Evolutionary conservation across 2,888 invertebrate species (phyloP).

Genomic region (Spisula solida): DNA sequence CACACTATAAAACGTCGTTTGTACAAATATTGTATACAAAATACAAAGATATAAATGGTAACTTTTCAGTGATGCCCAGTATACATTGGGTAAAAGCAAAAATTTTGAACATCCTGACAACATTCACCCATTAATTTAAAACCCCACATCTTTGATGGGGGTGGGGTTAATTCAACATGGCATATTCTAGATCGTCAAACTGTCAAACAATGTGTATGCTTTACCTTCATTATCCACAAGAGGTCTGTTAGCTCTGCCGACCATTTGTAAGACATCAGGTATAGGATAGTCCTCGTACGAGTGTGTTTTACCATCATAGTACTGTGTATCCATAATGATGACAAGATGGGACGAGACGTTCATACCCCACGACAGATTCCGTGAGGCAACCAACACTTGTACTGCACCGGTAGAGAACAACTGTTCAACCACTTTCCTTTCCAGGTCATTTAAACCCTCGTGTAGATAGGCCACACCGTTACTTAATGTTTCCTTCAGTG

Average conservation of each 20-base stretch:
- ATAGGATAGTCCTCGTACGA: constrained; percentile 98
- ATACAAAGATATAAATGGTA: too few relatives aligned
- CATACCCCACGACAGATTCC: constrained; percentile 97
- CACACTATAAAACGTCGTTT: too few relatives aligned
- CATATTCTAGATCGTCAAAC: too few relatives aligned
- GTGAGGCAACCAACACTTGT: constrained; percentile 95
- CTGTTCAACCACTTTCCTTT: constrained; percentile 96
- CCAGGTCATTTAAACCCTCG: constrained; percentile 95
- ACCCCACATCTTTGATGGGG: too few relatives aligned
- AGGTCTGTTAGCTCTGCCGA: constrained; percentile 98
- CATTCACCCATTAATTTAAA: too few relatives aligned
- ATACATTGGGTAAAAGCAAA: too few relatives aligned
- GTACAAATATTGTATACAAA: too few relatives aligned
- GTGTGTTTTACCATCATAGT: constrained; percentile 92
- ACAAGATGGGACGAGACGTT: constrained; percentile 96
- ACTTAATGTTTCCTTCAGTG: constrained; percentile 95
- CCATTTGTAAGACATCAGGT: constrained; percentile 98
- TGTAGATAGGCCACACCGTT: constrained; percentile 99
- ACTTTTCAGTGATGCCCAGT: too few relatives aligned
- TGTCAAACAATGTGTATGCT: too few relatives aligned
- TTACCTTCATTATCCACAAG: constrained; percentile 95
- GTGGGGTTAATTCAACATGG: too few relatives aligned
- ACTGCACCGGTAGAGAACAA: constrained; percentile 97
- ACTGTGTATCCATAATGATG: constrained; percentile 98
- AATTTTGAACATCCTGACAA: too few relatives aligned